A percentile compares a stretch with the other conserved stretches of the same genome.
Evolutionary conservation across 2,797 vertebrate genomes (phyloP).

Genomic region (Chlorospingus flavigularis): DNA sequence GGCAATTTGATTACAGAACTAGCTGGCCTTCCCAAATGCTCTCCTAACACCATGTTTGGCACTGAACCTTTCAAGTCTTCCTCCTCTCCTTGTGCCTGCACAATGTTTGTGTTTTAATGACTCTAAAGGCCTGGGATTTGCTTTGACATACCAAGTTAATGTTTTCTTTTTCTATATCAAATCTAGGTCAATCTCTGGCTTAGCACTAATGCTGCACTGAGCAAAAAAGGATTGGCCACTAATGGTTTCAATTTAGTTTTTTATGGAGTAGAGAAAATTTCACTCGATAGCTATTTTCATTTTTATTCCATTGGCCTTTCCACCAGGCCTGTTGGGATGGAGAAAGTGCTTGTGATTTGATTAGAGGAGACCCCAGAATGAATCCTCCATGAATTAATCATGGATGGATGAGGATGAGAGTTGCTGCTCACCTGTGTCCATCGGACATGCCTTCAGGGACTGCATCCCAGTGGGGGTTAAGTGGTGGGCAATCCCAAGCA

Average conservation of each 20-base stretch:
- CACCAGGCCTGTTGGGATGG: not conserved
- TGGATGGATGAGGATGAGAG: not conserved
- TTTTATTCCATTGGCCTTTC: conserved; percentile 51
- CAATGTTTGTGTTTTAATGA: conserved; percentile 45
- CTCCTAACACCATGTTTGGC: not conserved
- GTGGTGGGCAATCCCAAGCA: not conserved
- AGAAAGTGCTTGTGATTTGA: not conserved
- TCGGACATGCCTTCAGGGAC: not conserved
- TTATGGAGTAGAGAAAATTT: conserved; percentile 44
- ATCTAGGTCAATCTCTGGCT: conserved; percentile 64
- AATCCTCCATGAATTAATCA: not conserved
- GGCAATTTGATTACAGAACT: not conserved
- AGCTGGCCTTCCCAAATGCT: not conserved
- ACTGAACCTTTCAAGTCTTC: not conserved
- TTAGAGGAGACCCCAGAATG: not conserved
- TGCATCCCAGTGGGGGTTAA: not conserved
- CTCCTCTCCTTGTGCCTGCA: not conserved
- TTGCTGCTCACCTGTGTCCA: not conserved
- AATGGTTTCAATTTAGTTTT: conserved; percentile 68
- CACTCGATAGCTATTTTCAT: conserved; percentile 50
- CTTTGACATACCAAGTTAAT: conserved; percentile 49
- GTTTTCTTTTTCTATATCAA: conserved; percentile 55
- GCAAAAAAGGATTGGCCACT: conserved; percentile 48
- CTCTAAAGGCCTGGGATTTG: conserved; percentile 48
- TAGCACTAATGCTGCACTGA: conserved; percentile 46